phyloP scores from a whole-genome alignment of 2,113 vertebrate species.

The Euleptes europaea region DNA sequence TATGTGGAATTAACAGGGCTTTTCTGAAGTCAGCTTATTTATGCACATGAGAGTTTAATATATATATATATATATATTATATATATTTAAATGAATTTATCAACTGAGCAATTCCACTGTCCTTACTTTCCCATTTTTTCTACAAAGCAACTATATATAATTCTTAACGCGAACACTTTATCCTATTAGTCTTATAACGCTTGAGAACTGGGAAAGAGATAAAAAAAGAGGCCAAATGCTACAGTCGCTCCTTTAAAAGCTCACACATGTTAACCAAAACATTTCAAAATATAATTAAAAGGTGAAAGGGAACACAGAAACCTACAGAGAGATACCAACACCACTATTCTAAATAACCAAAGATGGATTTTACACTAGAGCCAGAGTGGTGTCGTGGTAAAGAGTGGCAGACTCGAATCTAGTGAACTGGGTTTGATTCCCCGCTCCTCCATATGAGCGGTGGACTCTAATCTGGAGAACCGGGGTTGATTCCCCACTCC shows the following conservation, averaged over 20 bases:
- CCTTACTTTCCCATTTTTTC: background rate
- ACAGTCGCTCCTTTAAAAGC: background rate
- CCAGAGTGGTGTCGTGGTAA: too few species aligned
- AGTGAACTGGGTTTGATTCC: too few species aligned
- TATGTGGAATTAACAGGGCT: constrained; percentile 67
- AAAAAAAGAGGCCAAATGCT: background rate
- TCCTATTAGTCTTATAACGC: background rate
- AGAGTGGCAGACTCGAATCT: too few species aligned
- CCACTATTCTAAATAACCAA: too few species aligned
- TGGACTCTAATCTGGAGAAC: too few species aligned
- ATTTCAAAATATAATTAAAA: background rate
- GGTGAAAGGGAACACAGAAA: background rate
- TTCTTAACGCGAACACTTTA: too few species aligned
- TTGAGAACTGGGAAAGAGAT: background rate
- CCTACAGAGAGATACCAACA: too few species aligned
- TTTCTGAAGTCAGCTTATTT: constrained; percentile 35
- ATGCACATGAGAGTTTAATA: background rate
- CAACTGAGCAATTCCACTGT: constrained; percentile 17
- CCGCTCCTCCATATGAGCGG: too few species aligned
- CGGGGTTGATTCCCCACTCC: too few species aligned
- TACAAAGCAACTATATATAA: background rate
- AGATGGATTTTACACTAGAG: too few species aligned
- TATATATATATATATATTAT: too few species aligned
- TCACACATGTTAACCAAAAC: background rate
- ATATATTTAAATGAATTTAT: constrained; percentile 6